Base-by-base conservation (phyloP, 1,140 invertebrate genomes). In the Nautilus pompilius region DNA sequence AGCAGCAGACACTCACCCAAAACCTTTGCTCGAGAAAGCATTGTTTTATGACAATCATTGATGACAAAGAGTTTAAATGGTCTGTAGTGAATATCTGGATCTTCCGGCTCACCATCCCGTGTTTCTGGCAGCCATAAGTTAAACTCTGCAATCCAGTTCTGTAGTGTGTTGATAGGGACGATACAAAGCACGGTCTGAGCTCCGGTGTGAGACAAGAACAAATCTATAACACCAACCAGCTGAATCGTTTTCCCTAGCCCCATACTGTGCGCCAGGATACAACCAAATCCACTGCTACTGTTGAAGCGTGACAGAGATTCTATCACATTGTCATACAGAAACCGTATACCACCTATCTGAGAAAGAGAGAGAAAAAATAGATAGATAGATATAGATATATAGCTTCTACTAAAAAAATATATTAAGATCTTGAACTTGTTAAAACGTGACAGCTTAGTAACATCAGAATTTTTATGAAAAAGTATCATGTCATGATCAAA, bases 261-360 rank as follows among this genome's bases (percentile, higher is more conserved):
- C 97, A 99, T 99, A 24, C 95, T 97, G 84, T 99, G 97, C 5
- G 97, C 96, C 26, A 99, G 84, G 70, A 99, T 98, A 79, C 96
- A 98, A 22, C 97, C 97, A 83, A 98, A 96, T 17, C 96, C 95
- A 58, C 89, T 88, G 2, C 92, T 94, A n/a, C 88, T 93, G 51
- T 92, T 91, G 76, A 90, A 96, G 63, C 92, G 86, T 51, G 91
- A 89, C 32, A 93, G 87, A 32, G 92, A 96, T 82, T 98, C 95
- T 63, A 98, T 91, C 29, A 98, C 90, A 78, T 98, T 98, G 80
- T 98, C 96, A 83, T 93, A 99, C 22, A 99, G 81, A 83, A 99
- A 99, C 53, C 95, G 85, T 36, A 98, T 91, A 2, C 96, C 96
- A 58, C 95, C 95, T 82, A 98, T 96, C 87, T 95, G 87, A 51